These are phyloP conservation scores for Tribolium madens DNA, from an alignment of 1,140 invertebrate species.

Conservation along the genomic window DNA sequence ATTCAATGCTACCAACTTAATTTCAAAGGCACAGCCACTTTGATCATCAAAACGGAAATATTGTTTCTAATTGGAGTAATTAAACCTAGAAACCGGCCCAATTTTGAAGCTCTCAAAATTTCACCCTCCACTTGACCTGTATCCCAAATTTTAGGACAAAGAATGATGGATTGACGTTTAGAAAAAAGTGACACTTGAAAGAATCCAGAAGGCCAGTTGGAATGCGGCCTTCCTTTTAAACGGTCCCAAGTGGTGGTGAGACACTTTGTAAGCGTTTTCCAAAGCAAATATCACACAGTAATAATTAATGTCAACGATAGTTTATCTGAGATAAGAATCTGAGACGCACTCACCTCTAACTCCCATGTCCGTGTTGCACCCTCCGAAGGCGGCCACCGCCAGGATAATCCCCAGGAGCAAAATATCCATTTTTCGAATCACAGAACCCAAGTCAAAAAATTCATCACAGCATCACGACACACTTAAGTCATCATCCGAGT, in stretches of 20 bases:
- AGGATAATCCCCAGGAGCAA: slow-evolving; percentile 7
- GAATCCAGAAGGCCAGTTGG: background rate
- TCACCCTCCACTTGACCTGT: background rate
- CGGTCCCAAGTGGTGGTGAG: background rate
- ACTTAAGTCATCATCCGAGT: slow-evolving; percentile 17
- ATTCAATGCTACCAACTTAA: no score
- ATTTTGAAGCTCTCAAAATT: background rate
- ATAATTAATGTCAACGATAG: slow-evolving; percentile 16
- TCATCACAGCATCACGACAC: background rate
- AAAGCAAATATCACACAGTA: slow-evolving; percentile 5
- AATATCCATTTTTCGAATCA: background rate
- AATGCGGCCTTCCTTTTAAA: slow-evolving; percentile 1
- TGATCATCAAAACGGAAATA: no score
- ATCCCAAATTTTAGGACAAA: background rate
- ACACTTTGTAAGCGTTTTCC: background rate
- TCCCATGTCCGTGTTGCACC: slow-evolving; percentile 4
- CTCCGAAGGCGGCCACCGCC: background rate
- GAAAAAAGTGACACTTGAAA: slow-evolving; percentile 5
- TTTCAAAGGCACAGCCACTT: no score
- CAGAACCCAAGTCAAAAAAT: background rate
- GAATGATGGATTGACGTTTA: background rate
- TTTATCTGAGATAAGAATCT: background rate
- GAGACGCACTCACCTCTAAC: slow-evolving; percentile 34
- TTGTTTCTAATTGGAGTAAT: background rate
- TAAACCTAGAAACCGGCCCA: background rate